These are phyloP conservation scores for Diphyllodes magnificus DNA, from an alignment of 2,113 vertebrate species.

Conservation along the genomic window DNA sequence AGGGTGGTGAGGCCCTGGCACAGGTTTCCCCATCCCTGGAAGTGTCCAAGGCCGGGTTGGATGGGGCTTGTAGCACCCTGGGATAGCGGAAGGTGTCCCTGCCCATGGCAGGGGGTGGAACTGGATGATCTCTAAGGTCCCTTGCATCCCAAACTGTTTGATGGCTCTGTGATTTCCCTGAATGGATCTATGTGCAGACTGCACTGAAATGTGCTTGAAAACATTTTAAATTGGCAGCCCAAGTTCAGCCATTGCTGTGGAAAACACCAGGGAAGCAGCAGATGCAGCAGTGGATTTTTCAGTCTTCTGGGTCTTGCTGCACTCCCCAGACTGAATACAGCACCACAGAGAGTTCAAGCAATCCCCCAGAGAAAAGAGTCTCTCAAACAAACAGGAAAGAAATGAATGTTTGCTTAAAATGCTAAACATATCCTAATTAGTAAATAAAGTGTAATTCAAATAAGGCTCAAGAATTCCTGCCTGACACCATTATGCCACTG, in stretches of 20 bases:
- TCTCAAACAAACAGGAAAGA: background rate
- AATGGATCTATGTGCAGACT: background rate
- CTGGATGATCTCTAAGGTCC: background rate
- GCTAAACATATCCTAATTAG: background rate
- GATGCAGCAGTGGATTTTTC: background rate
- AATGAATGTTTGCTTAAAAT: background rate
- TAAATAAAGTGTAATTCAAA: slow-evolving; percentile 5
- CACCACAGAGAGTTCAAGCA: background rate
- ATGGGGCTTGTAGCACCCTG: rapidly evolving
- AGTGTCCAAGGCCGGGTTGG: background rate
- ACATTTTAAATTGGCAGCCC: background rate
- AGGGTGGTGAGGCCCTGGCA: rapidly evolving
- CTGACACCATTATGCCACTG: background rate
- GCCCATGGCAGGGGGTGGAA: no score
- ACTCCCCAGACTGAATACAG: background rate
- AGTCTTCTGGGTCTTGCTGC: background rate
- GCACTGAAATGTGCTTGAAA: background rate
- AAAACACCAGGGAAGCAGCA: background rate
- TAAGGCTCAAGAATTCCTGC: background rate
- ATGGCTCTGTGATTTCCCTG: background rate
- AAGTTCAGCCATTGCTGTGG: rapidly evolving
- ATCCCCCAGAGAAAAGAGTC: background rate
- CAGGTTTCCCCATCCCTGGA: background rate
- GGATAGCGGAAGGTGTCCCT: rapidly evolving
- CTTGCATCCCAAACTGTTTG: background rate